A percentile compares a stretch with the other conserved stretches of the same genome.
Conservation (phyloP, 1,140 invertebrate species). For the Fopius arisanus region DNA sequence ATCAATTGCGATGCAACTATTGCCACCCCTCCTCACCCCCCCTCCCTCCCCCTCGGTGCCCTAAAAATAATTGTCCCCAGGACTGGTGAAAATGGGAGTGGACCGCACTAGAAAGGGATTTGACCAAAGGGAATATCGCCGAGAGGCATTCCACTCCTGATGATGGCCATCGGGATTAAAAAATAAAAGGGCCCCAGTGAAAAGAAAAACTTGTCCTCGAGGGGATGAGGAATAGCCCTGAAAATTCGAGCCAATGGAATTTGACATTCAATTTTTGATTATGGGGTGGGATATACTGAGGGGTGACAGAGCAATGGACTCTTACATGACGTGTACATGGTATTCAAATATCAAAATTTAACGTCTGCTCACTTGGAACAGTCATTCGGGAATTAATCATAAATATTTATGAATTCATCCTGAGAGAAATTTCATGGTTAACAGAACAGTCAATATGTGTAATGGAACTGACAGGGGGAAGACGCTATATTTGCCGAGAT, state of each 20-base stretch:
- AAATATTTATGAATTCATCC: neutral
- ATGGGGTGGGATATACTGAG: neutral
- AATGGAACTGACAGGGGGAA: neutral
- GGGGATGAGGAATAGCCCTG: neutral
- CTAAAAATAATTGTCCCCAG: neutral
- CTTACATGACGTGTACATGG: neutral
- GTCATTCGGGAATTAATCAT: neutral
- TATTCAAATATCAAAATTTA: slow-evolving; percentile 15
- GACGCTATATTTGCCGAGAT: too few relatives aligned
- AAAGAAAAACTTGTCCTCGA: neutral
- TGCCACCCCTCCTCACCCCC: neutral
- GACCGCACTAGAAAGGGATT: neutral
- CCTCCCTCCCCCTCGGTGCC: neutral
- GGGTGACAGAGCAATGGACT: neutral
- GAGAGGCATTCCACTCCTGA: neutral
- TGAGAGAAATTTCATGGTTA: neutral
- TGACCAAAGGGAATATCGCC: neutral
- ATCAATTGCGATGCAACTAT: slow-evolving; percentile 15
- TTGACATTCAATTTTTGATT: slow-evolving; percentile 22
- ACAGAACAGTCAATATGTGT: neutral
- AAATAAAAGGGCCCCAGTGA: neutral
- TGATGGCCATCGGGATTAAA: neutral
- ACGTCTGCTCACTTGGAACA: slow-evolving; percentile 5
- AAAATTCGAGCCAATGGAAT: slow-evolving; percentile 16
- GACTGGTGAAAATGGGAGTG: neutral